phyloP scores from a whole-genome alignment of 2,888 invertebrate genomes.

The Tiliacea aurago region DNA sequence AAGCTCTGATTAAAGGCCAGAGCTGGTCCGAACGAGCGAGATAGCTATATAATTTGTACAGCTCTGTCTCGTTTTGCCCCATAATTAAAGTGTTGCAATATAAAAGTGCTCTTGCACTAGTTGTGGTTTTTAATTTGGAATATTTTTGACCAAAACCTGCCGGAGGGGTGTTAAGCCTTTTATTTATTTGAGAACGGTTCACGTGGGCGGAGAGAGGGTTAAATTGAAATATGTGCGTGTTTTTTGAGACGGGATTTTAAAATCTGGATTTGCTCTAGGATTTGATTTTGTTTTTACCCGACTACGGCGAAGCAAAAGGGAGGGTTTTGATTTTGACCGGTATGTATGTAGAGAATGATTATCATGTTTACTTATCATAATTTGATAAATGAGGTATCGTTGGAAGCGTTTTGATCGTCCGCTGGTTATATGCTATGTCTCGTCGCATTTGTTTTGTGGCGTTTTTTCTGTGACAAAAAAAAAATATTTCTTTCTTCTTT shows the following conservation, averaged over 20 bases:
- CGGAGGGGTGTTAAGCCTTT: conserved; percentile 16
- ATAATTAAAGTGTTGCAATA: conserved; percentile 47
- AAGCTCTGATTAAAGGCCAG: conserved; percentile 55
- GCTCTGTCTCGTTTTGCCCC: conserved; percentile 23
- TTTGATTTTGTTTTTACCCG: background rate
- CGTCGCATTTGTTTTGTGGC: no score
- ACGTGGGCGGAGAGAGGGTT: background rate
- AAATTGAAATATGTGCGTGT: conserved; percentile 21
- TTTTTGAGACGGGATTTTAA: background rate
- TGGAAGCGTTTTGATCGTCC: no score
- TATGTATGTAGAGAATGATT: no score
- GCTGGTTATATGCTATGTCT: no score
- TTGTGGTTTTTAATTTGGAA: conserved; percentile 30
- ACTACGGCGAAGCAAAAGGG: no score
- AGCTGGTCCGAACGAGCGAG: conserved; percentile 20
- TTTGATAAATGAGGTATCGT: no score
- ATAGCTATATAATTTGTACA: conserved; percentile 15
- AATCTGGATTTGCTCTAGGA: background rate
- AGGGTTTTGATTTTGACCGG: no score
- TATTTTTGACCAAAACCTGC: conserved; percentile 32
- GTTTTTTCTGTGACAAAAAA: no score
- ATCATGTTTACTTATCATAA: no score
- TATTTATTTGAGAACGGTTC: conserved; percentile 25
- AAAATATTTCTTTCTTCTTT: no score
- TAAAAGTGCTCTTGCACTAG: conserved; percentile 37